These are phyloP conservation scores for Hartigia nigra DNA, from an alignment of 2,888 invertebrate genomes.

Conservation along the genomic window DNA sequence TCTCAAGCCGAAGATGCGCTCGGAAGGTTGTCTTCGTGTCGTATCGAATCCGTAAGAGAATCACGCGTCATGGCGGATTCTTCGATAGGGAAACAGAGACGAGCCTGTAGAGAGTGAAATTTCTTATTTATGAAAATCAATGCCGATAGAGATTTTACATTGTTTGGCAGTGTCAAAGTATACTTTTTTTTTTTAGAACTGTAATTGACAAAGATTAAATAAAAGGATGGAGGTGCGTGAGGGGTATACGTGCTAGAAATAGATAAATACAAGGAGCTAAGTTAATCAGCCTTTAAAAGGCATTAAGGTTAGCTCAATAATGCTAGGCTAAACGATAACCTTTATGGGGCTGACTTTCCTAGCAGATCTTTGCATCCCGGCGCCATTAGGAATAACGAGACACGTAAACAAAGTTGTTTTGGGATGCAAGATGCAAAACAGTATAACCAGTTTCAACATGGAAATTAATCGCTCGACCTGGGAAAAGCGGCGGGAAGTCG, in stretches of 20 bases:
- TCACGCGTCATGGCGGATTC: not conserved
- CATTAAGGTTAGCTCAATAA: conserved; percentile 50
- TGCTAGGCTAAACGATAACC: conserved; percentile 45
- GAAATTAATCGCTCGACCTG: not conserved
- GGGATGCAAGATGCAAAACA: not conserved
- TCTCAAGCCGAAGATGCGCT: conserved; percentile 43
- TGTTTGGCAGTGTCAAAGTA: not conserved
- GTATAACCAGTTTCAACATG: not conserved
- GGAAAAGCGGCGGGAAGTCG: not conserved
- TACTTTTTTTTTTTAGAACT: not conserved
- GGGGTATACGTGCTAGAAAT: not conserved
- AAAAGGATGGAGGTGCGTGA: not conserved
- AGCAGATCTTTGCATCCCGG: not conserved
- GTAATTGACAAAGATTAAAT: not conserved
- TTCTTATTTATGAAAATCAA: not conserved
- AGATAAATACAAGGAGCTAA: not conserved
- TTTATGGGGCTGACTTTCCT: conserved; percentile 31
- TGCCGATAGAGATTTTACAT: not conserved
- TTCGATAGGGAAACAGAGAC: not conserved
- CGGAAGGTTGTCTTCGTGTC: conserved; percentile 5
- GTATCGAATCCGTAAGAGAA: not conserved
- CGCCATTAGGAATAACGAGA: conserved; percentile 30
- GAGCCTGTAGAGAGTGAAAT: not conserved
- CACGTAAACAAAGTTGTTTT: conserved; percentile 41
- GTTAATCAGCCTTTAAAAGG: conserved; percentile 31